Conservation (phyloP, 2,888 invertebrate species). For the Mesorhabditis sp. region DNA sequence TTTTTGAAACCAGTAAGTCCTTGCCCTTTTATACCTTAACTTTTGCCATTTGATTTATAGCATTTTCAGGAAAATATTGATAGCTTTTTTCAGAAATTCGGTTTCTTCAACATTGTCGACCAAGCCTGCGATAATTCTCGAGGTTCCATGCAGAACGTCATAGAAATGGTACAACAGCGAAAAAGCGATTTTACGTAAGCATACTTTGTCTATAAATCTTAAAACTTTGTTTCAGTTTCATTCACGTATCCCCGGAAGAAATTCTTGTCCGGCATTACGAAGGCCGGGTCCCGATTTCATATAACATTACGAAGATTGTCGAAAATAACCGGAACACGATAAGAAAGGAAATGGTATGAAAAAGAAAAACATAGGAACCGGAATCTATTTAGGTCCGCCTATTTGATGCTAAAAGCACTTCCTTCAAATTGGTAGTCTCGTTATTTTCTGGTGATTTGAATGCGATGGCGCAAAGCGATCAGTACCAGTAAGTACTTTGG, state of each 20-base stretch:
- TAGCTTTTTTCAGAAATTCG: background rate
- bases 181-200: background rate
- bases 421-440: background rate
- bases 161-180: background rate
- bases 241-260: background rate
- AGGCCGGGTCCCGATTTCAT: background rate
- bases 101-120: background rate
- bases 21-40: no score
- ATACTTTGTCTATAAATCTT: background rate
- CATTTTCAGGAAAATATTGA: no score
- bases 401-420: background rate
- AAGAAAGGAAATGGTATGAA: conserved; percentile 2
- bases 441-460: background rate
- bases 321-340: background rate
- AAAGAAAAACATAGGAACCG: no score
- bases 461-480: conserved; percentile 2
- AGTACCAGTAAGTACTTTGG: background rate
- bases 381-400: no score
- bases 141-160: background rate
- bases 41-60: no score
- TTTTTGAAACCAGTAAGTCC: background rate
- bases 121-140: background rate
- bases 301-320: background rate
- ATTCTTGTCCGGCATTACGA: background rate
- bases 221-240: background rate